Evolutionary conservation across 2,113 vertebrate genomes (phyloP).

Genomic region (Python bivittatus): DNA sequence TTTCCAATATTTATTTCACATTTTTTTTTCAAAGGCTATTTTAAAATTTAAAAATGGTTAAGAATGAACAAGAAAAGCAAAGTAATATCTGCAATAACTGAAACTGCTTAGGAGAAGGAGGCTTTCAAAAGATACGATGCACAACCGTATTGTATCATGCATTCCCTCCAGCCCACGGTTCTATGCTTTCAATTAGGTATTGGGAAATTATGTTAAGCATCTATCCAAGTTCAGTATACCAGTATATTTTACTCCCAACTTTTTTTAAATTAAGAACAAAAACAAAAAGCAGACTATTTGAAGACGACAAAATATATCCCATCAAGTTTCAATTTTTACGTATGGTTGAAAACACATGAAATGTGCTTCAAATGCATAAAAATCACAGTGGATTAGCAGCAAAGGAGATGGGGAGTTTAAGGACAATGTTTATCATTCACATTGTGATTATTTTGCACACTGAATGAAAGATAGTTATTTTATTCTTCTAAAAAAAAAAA

Average conservation of each 20-base stretch:
- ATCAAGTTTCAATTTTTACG: constrained; percentile 73
- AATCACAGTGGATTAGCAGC: constrained; percentile 88
- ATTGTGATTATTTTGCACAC: constrained; percentile 79
- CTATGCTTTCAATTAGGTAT: constrained; percentile 33
- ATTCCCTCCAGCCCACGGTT: constrained; percentile 46
- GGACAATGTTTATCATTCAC: constrained; percentile 77
- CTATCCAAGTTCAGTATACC: constrained; percentile 47
- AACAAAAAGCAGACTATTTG: constrained; percentile 38
- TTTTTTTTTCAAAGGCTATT: constrained; percentile 72
- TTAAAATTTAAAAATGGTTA: constrained; percentile 61
- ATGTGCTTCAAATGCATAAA: constrained; percentile 85
- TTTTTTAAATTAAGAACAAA: constrained; percentile 27
- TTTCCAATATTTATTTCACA: constrained; percentile 36
- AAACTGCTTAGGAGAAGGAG: constrained; percentile 59
- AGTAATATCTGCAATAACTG: constrained; percentile 52
- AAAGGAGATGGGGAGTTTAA: constrained; percentile 71
- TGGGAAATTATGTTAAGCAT: constrained; percentile 49
- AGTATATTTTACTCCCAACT: constrained; percentile 34
- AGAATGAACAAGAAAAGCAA: constrained; percentile 45
- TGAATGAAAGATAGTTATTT: constrained; percentile 74
- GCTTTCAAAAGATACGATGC: constrained; percentile 50
- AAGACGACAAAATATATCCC: constrained; percentile 54
- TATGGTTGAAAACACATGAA: constrained; percentile 77
- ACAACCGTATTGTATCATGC: constrained; percentile 54
- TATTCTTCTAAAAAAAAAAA: constrained; percentile 69